Percentiles rank a stretch among this genome's conserved stretches.
phyloP scores from a whole-genome alignment of 2,797 vertebrate species.

The Mormyrops attenuatus region DNA sequence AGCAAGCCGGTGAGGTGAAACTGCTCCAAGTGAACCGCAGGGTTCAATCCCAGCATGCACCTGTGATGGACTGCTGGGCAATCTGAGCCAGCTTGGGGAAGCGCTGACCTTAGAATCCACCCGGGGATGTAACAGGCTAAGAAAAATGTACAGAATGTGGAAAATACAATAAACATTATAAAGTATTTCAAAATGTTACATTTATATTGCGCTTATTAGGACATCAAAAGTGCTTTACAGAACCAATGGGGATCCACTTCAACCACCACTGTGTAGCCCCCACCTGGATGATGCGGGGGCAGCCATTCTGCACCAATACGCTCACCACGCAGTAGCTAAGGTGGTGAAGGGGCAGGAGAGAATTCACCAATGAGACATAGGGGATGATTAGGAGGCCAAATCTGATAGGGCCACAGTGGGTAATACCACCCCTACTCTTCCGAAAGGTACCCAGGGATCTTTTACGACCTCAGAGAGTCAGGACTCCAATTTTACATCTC shows the following conservation, averaged over 20 bases:
- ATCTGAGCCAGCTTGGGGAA: not conserved
- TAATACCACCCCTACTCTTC: not conserved
- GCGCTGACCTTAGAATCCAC: not conserved
- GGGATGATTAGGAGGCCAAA: not conserved
- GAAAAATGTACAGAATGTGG: not conserved
- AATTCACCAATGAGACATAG: not conserved
- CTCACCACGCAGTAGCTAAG: not conserved
- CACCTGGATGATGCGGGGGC: not conserved
- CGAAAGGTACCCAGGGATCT: not conserved
- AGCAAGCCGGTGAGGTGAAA: not conserved
- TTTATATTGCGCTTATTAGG: not conserved
- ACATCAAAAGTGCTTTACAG: not conserved
- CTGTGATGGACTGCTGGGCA: not conserved
- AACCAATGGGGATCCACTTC: not conserved
- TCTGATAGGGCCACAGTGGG: not conserved
- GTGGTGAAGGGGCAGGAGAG: not conserved
- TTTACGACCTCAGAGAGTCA: not conserved
- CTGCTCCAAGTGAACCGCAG: not conserved
- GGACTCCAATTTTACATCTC: not conserved
- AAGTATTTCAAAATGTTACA: not conserved
- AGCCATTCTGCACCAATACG: not conserved
- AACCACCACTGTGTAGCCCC: not conserved
- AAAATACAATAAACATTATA: not conserved
- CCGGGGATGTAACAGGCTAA: not conserved
- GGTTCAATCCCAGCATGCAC: slow-evolving; percentile 5